phyloP scores from a whole-genome alignment of 2,888 invertebrate species.

The Ceramica pisi region DNA sequence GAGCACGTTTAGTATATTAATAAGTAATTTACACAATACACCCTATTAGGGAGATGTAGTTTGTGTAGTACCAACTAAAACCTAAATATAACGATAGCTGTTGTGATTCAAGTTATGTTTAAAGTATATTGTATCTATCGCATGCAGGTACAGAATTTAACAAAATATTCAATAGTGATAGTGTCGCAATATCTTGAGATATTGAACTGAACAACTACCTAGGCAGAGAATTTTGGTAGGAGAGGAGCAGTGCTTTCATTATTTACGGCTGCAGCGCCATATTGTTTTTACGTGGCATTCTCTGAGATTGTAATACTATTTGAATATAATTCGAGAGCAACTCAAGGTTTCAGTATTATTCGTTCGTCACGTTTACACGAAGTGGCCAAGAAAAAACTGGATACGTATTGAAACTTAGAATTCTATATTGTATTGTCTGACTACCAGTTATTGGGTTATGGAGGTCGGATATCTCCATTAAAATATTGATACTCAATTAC shows the following conservation, averaged over 20 bases:
- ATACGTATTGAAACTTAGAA: conserved; percentile 19
- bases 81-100: too few species aligned
- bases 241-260: background rate
- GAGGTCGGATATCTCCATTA: too few species aligned
- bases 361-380: conserved; percentile 30
- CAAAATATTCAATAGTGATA: background rate
- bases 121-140: too few species aligned
- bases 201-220: background rate
- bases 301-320: background rate
- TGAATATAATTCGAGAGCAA: conserved; percentile 19
- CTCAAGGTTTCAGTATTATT: conserved; percentile 33
- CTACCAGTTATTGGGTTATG: background rate
- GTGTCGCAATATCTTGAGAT: background rate
- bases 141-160: background rate
- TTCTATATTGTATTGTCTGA: conserved; percentile 7
- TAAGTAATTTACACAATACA: too few species aligned
- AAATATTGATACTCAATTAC: too few species aligned
- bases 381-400: conserved; percentile 15
- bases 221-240: background rate
- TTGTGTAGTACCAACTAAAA: too few species aligned
- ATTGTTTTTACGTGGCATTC: background rate
- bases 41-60: too few species aligned
- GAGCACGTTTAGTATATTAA: too few species aligned
- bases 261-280: background rate
- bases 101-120: too few species aligned